Conservation (phyloP, 53 echinoderm and acorn worm genomes). For the Zoroaster sp. region DNA sequence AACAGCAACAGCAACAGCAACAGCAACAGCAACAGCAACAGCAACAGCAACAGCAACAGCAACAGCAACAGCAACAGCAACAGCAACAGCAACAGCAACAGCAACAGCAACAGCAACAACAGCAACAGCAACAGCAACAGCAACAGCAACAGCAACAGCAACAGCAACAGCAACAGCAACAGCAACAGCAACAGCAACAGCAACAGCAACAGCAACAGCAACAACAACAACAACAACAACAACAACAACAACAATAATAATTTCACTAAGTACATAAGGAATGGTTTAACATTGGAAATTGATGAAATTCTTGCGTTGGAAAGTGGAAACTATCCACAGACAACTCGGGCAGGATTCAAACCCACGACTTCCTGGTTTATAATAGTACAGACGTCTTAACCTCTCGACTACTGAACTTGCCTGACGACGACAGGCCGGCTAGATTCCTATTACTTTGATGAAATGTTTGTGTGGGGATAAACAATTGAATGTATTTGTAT, state of each 20-base stretch:
- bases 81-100: background rate
- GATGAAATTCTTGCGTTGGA: too few species aligned
- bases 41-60: background rate
- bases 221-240: constrained; percentile 9
- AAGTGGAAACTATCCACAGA: too few species aligned
- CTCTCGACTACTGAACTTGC: too few species aligned
- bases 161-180: background rate
- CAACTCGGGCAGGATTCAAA: too few species aligned
- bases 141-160: constrained; percentile 1
- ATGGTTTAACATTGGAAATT: too few species aligned
- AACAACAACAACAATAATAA: constrained; percentile 6
- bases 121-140: background rate
- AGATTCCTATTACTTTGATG: too few species aligned
- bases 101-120: constrained; percentile 2
- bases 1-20: constrained; percentile 1
- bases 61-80: background rate
- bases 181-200: background rate
- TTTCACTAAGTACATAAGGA: too few species aligned
- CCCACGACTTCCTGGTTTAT: too few species aligned
- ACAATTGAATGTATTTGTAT: too few species aligned
- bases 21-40: background rate
- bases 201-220: constrained; percentile 7
- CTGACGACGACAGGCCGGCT: too few species aligned
- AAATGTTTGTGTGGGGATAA: too few species aligned
- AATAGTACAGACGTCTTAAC: too few species aligned